Conservation (phyloP, 2,113 vertebrate genomes). For the Cinclus cinclus region DNA sequence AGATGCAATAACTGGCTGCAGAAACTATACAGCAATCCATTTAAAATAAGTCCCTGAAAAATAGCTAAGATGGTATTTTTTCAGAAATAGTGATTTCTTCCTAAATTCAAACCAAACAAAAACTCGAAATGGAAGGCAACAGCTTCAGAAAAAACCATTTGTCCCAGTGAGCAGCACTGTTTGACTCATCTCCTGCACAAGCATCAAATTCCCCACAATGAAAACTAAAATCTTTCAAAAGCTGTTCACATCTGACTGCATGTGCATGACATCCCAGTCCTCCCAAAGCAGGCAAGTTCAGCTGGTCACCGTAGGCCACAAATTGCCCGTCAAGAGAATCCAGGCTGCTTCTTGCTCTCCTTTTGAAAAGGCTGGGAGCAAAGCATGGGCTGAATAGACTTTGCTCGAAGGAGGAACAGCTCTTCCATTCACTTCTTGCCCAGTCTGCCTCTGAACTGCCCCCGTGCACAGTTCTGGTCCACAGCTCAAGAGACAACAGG, state of each 20-base stretch:
- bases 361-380: background rate
- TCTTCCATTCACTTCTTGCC: background rate
- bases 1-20: background rate
- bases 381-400: background rate
- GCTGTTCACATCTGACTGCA: background rate
- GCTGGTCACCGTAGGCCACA: background rate
- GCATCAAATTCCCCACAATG: background rate
- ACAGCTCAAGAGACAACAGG: background rate
- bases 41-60: background rate
- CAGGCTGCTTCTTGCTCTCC: background rate
- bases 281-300: background rate
- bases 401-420: background rate
- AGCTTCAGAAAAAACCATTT: background rate
- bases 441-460: background rate
- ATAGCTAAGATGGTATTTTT: background rate
- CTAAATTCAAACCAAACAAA: background rate
- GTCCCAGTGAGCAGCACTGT: background rate
- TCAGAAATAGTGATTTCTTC: background rate
- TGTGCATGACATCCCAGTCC: background rate
- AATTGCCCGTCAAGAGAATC: background rate
- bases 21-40: background rate
- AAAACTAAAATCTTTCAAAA: background rate
- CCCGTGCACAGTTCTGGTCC: fast-evolving
- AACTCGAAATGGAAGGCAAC: background rate
- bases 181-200: background rate